Evolutionary conservation across 2,888 invertebrate genomes (phyloP), one percentile per base, ranked within the genome.

Genomic region (Catonia carolina): DNA sequence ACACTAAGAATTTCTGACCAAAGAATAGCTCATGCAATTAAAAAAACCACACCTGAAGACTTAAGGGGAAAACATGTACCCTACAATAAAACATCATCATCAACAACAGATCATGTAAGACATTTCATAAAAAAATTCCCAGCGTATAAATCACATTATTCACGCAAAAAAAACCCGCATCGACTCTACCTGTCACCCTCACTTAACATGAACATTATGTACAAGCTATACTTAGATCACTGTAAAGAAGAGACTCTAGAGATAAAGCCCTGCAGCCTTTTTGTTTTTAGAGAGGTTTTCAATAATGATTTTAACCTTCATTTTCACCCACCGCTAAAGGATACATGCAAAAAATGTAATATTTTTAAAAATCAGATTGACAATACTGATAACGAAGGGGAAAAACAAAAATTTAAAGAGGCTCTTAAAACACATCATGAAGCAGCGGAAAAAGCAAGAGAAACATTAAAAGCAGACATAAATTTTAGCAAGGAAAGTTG

Each of bases 321-420:
- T 50, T 50, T 50, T 33, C 50, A 50, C 35, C 35, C 8, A 33
- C 50, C 50, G 10, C 36, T 36, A 20, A 51, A 36, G 14, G 37
- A 35, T 35, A 35, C 51, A 5, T 51, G 51, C 14, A 51, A 51
- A 36, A 51, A 7, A 20, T 51, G 51, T n/a, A n/a, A n/a, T n/a
- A n/a, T n/a, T n/a, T n/a, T n/a, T n/a, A n/a, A n/a, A n/a, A n/a
- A n/a, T n/a, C 36, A 36, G n/a, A n/a, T n/a, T n/a, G n/a, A n/a
- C n/a, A 36, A 51, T 22, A 36, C 36, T n/a, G 37, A 8, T n/a
- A 35, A 50, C 18, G 36, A 35, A 36, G 22, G 7, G 23, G 18
- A 51, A 51, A 36, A 51, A 4, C 10, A 15, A 50, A 2, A 31
- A 7, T 33, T 50, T 15, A 31, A 17, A 50, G 15, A 35, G n/a